These are phyloP conservation scores for Alcis repandata DNA, from an alignment of 2,888 invertebrate species.

Conservation along the genomic window DNA sequence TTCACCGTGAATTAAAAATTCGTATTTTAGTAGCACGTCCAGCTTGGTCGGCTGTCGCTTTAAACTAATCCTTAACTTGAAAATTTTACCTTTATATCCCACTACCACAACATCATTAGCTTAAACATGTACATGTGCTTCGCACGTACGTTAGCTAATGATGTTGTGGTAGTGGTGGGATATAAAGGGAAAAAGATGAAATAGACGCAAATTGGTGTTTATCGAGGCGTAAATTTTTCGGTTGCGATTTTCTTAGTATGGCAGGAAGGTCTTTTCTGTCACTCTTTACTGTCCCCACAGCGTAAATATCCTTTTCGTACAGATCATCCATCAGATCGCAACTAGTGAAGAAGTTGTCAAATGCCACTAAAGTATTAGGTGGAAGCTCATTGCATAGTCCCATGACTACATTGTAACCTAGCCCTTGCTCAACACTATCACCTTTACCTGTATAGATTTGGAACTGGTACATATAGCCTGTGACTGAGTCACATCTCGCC, in stretches of 20 bases:
- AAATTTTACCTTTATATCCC: no score
- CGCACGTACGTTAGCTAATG: no score
- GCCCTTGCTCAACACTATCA: constrained; percentile 38
- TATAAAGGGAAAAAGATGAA: no score
- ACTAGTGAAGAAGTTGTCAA: constrained; percentile 36
- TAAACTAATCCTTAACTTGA: no score
- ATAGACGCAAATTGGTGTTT: no score
- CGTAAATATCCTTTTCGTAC: constrained; percentile 32
- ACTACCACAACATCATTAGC: no score
- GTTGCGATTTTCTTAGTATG: constrained; percentile 30
- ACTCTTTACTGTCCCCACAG: constrained; percentile 38
- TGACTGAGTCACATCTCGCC: constrained; percentile 47
- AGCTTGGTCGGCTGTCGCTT: no score
- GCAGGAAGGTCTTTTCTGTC: constrained; percentile 25
- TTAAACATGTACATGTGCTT: no score
- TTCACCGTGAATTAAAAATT: no score
- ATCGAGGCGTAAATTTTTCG: constrained; percentile 43
- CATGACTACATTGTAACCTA: constrained; percentile 40
- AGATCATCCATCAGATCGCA: constrained; percentile 35
- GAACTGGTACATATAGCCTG: constrained; percentile 49
- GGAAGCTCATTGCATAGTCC: constrained; percentile 25
- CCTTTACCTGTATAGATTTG: constrained; percentile 48
- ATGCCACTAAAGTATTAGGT: constrained; percentile 36
- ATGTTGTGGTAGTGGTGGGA: no score
- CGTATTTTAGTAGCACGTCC: no score